Base-by-base conservation (phyloP, 2,113 vertebrate species). In the Procavia capensis region DNA sequence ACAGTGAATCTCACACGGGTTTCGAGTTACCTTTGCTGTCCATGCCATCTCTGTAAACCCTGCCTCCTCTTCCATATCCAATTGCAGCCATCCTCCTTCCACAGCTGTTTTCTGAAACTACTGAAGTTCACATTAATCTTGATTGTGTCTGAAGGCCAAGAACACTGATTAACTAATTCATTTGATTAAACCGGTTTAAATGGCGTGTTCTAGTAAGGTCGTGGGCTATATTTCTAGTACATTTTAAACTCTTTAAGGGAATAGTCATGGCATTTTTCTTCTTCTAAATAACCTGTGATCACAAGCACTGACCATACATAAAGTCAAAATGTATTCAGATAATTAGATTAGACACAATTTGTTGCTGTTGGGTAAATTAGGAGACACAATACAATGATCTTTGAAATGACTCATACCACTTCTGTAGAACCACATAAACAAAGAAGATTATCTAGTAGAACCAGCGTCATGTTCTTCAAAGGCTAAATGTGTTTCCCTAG, bases 141-240 rank as follows among this genome's bases (percentile, higher is more conserved):
- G 29, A 61, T 78, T 93, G 84, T 47, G 13, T 66, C 59, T 84
- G 47, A 90, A 85, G 57, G 57, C 11, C 54, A 87, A 90, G 20
- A n/a, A 75, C 84, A 78, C 25, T 66, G 39, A 94, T 80, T 70
- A 68, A 6, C 22, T 93, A 75, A 90, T 84, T 57, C 0, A 43
- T 66, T 88, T 93, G 27, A 86, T 95, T 93, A 79, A 93, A 16
- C 59, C 90, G 79, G 47, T 90, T 93, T 97, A 92, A 94, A 76
- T 87, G 88, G 78, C 1, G 66, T 34, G 16, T 91, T 93, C 19
- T 54, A 80, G 9, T 85, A 61, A 85, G 80, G 68, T 75, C 45
- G 74, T 74, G 4, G 50, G 8, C 27, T 70, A 14, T 14, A 39
- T 3, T 2, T 41, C 10, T 31, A 95, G 59, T 85, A 93, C 87